Evolutionary conservation across 1,140 invertebrate species (phyloP).

Genomic region (Drosophila ercepeae): DNA sequence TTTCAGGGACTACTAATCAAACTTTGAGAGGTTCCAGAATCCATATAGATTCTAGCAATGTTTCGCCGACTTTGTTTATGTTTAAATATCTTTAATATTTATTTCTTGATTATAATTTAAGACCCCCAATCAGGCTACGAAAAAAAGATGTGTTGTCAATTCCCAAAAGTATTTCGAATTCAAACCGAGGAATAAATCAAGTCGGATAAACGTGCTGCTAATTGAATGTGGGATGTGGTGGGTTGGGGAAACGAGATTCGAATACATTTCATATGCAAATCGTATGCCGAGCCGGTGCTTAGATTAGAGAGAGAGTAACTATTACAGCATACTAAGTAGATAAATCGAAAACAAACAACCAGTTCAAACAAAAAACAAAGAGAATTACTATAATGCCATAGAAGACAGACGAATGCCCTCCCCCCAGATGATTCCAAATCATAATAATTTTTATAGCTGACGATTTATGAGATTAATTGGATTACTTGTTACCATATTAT

Average conservation of each 20-base stretch:
- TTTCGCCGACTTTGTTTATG: too few species aligned
- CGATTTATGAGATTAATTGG: conserved; percentile 7
- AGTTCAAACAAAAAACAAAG: background rate
- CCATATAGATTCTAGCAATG: too few species aligned
- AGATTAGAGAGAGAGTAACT: background rate
- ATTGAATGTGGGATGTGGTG: background rate
- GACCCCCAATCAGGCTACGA: background rate
- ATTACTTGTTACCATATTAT: background rate
- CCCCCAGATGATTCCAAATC: background rate
- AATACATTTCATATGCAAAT: conserved; percentile 12
- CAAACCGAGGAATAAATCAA: too few species aligned
- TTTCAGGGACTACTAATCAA: too few species aligned
- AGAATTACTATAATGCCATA: background rate
- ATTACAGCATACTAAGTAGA: background rate
- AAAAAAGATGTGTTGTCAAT: background rate
- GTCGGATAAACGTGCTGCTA: background rate
- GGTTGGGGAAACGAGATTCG: background rate
- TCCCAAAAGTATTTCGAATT: background rate
- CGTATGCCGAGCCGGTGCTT: background rate
- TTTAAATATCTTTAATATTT: too few species aligned
- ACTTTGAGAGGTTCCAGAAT: too few species aligned
- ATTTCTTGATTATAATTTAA: too few species aligned
- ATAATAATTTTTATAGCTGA: conserved; percentile 6
- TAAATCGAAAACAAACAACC: conserved; percentile 3
- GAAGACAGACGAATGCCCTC: background rate